Evolutionary conservation across 2,113 vertebrate species (phyloP).

Genomic region (Hemiscyllium ocellatum): DNA sequence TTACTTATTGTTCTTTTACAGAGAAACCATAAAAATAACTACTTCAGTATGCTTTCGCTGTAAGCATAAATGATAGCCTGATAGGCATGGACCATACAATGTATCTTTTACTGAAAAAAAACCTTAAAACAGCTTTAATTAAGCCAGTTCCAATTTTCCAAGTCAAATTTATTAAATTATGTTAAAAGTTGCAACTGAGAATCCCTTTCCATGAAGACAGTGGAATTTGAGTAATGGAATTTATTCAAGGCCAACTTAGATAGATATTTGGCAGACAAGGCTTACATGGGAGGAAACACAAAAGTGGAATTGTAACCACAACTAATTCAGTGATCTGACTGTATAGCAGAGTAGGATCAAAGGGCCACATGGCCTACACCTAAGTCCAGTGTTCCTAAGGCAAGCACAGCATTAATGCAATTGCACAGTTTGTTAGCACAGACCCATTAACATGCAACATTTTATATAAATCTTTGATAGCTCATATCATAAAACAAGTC

Average conservation of each 20-base stretch:
- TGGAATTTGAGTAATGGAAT: too few species aligned
- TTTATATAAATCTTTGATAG: neutral
- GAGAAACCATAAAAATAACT: neutral
- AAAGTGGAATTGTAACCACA: too few species aligned
- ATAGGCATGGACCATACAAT: neutral
- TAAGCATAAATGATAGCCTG: too few species aligned
- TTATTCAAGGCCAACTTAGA: too few species aligned
- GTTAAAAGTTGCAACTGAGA: neutral
- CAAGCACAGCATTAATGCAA: neutral
- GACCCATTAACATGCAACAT: neutral
- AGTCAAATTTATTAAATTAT: neutral
- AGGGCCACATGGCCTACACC: too few species aligned
- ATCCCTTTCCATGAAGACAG: too few species aligned
- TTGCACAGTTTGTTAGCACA: neutral
- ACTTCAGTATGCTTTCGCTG: neutral
- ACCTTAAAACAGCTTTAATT: neutral
- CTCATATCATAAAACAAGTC: neutral
- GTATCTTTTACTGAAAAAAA: neutral
- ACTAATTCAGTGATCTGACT: too few species aligned
- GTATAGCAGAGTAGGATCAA: too few species aligned
- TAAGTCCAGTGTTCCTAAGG: too few species aligned
- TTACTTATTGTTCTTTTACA: neutral
- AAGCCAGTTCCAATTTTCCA: neutral
- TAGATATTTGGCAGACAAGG: too few species aligned
- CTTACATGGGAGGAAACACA: too few species aligned